These are phyloP conservation scores for Camponotus fellah DNA, from an alignment of 2,888 invertebrate genomes.

Conservation along the genomic window DNA sequence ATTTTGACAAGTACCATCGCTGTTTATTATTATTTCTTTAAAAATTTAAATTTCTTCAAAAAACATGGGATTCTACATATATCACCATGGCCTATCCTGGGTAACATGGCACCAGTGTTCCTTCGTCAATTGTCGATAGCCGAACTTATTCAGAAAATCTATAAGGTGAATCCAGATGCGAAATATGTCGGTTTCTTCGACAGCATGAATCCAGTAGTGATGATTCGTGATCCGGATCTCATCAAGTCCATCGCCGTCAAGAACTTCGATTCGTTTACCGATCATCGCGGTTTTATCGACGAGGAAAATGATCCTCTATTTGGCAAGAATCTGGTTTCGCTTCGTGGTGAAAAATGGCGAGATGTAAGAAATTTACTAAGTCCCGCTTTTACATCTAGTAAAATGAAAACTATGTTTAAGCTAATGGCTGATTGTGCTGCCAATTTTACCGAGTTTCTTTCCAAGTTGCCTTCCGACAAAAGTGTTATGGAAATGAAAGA, in stretches of 20 bases:
- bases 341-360: slow-evolving; percentile 86
- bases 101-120: slow-evolving; percentile 67
- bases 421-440: too few relatives aligned
- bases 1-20: neutral
- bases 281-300: slow-evolving; percentile 65
- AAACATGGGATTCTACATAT: slow-evolving; percentile 65
- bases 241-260: slow-evolving; percentile 72
- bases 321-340: slow-evolving; percentile 70
- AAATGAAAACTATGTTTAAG: too few relatives aligned
- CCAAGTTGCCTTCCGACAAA: too few relatives aligned
- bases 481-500: too few relatives aligned
- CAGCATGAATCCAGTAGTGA: slow-evolving; percentile 67
- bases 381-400: too few relatives aligned
- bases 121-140: slow-evolving; percentile 57
- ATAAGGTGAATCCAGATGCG: slow-evolving; percentile 66
- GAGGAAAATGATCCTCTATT: slow-evolving; percentile 67
- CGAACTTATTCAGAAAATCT: slow-evolving; percentile 61
- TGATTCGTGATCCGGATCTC: slow-evolving; percentile 75
- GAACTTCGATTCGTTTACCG: slow-evolving; percentile 69
- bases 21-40: slow-evolving; percentile 35
- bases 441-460: too few relatives aligned
- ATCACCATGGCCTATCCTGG: slow-evolving; percentile 65
- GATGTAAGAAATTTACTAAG: slow-evolving; percentile 84
- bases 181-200: slow-evolving; percentile 78
- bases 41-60: slow-evolving; percentile 22